Percentiles rank a stretch among this genome's conserved stretches.
Evolutionary conservation across 2,797 vertebrate species (phyloP).

Genomic region (Cephalopachus bancanus): DNA sequence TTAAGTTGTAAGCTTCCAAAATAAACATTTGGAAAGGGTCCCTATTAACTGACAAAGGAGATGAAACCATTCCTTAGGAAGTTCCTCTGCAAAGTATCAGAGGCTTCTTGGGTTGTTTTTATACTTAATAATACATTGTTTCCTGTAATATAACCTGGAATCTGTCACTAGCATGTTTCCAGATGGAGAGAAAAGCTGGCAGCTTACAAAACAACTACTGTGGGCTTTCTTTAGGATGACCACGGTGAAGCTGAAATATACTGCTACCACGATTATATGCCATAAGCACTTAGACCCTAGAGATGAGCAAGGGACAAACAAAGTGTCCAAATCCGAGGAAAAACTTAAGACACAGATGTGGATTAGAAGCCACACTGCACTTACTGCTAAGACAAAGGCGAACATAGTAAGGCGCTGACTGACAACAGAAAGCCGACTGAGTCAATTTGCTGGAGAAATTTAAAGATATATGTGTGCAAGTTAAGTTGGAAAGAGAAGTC

Average conservation of each 20-base stretch:
- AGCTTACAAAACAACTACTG: not conserved
- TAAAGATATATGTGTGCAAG: not conserved
- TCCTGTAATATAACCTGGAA: not conserved
- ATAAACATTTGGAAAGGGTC: slow-evolving; percentile 30
- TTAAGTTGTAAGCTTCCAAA: slow-evolving; percentile 15
- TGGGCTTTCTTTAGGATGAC: slow-evolving; percentile 29
- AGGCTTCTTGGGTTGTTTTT: not conserved
- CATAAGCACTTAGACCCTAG: not conserved
- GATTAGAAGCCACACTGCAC: not conserved
- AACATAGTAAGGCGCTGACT: not conserved
- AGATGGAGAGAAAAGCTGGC: not conserved
- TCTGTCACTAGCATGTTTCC: not conserved
- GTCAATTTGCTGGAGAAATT: slow-evolving; percentile 33
- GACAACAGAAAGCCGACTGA: not conserved
- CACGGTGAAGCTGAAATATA: not conserved
- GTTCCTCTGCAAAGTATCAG: not conserved
- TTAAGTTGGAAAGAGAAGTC: not conserved
- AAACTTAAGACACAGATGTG: not conserved
- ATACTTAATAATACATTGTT: slow-evolving; percentile 19
- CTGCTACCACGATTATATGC: not conserved
- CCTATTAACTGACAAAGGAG: slow-evolving; percentile 1
- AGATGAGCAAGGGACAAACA: not conserved
- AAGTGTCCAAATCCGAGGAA: not conserved
- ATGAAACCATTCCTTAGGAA: slow-evolving; percentile 8
- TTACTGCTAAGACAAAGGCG: not conserved